Evolutionary conservation across 2,113 vertebrate species (phyloP).

Genomic region (Peromyscus leucopus): DNA sequence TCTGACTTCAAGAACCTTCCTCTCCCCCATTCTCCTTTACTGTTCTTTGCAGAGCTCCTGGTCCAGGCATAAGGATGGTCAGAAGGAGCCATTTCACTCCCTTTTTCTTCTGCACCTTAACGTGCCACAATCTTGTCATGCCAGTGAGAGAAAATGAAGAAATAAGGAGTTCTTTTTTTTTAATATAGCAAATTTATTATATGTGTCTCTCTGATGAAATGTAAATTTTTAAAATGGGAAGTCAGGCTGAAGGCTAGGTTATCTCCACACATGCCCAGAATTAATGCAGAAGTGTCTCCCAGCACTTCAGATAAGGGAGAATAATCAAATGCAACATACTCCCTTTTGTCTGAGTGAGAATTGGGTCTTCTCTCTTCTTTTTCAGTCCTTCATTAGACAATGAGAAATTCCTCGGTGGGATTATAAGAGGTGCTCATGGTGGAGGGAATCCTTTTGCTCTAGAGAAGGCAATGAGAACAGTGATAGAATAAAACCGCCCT

Average conservation of each 20-base stretch:
- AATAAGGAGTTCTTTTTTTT: background rate
- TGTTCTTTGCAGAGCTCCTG: background rate
- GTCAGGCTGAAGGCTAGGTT: conserved; percentile 62
- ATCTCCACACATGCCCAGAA: conserved; percentile 60
- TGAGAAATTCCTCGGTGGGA: conserved; percentile 16
- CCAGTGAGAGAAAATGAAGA: conserved; percentile 65
- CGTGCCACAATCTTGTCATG: background rate
- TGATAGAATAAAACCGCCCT: background rate
- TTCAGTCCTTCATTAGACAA: conserved; percentile 10
- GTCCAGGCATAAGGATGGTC: background rate
- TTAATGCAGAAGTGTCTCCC: conserved; percentile 60
- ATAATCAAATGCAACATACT: conserved; percentile 40
- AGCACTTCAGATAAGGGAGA: conserved; percentile 53
- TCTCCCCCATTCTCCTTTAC: background rate
- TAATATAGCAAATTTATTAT: conserved; percentile 59
- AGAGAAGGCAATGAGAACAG: background rate
- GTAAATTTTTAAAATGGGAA: conserved; percentile 73
- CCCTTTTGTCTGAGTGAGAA: conserved; percentile 4
- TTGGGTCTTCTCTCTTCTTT: background rate
- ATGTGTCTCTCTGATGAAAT: conserved; percentile 67
- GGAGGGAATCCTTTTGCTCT: background rate
- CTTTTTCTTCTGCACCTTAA: background rate
- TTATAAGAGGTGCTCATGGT: background rate
- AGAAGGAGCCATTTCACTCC: background rate
- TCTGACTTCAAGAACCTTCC: background rate